Evolutionary conservation across 2,888 invertebrate genomes (phyloP), one percentile per base, ranked within the genome.

Genomic region (Brachynemurus nebulosus): DNA sequence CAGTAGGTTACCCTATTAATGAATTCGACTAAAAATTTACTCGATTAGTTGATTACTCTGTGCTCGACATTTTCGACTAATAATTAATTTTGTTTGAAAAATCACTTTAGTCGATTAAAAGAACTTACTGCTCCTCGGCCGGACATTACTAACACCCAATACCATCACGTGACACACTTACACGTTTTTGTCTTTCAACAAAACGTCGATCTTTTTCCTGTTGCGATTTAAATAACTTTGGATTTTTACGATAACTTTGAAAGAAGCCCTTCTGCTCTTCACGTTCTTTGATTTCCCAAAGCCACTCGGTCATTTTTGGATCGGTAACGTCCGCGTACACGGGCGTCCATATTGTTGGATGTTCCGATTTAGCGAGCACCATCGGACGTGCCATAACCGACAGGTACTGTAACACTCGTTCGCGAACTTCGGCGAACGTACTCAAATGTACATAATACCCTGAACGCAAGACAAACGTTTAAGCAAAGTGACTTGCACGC

Each of bases 401-500:
- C 54, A 98, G 86, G 63, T 98, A 98, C 62, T 95, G 89, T 55
- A 97, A 68, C 2, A 85, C 96, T 68, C 97, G 86, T 68, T 98
- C 98, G 45, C 95, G 80, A 30, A 97, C 97, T 69, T 98, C 98
- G 0, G 97, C 93, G 59, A 92, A 72, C 21, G 96, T 96, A 52
- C 92, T 91, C 42, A 98, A 78, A 61, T 97, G 97, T 17, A 95
- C 92, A 69, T 89, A 95, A 65, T 84, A 95, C 9, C 95, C 95
- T 72, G 30, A 30, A 11, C n/a, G 14, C n/a, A n/a, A n/a, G n/a
- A n/a, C n/a, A 3, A 27, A 7, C 23, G 6, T 23, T 23, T 7
- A 6, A 7, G 23, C 23, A 23, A 23, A 23, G 23, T 23, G 23
- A 9, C 6, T 23, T 23, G 23, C 7, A 23, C 23, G 9, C 23